Evolutionary conservation across 2,797 vertebrate genomes (phyloP).

Genomic region (Sphenodon punctatus): DNA sequence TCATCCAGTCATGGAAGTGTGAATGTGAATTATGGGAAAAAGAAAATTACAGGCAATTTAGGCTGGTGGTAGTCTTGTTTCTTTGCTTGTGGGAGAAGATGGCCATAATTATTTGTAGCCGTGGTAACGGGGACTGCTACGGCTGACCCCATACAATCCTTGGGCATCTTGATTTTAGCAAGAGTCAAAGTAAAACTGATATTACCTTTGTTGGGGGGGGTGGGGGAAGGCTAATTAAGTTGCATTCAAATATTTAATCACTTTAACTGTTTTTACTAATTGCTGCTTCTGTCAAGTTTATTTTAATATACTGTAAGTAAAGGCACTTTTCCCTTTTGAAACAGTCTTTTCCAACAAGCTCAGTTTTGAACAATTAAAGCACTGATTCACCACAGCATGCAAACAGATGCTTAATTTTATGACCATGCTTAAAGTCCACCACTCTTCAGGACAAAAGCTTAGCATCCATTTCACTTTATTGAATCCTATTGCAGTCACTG

Average conservation of each 20-base stretch:
- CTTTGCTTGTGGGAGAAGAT: conserved; percentile 59
- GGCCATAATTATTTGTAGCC: conserved; percentile 62
- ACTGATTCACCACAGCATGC: neutral
- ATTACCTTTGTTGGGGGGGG: conserved; percentile 19
- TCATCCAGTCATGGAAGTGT: conserved; percentile 40
- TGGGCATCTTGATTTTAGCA: conserved; percentile 17
- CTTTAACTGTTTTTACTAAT: conserved; percentile 25
- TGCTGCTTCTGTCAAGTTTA: neutral
- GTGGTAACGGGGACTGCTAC: conserved; percentile 57
- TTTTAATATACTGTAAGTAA: conserved; percentile 14
- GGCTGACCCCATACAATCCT: conserved; percentile 27
- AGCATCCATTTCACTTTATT: no score
- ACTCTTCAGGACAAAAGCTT: no score
- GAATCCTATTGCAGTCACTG: no score
- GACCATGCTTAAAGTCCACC: no score
- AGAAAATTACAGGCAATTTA: conserved; percentile 72
- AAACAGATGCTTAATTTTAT: neutral
- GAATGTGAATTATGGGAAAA: conserved; percentile 66
- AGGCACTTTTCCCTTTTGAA: neutral
- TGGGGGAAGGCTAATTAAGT: conserved; percentile 26
- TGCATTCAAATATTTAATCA: conserved; percentile 13
- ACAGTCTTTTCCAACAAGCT: neutral
- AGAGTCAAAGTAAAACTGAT: neutral
- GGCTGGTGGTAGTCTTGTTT: conserved; percentile 66
- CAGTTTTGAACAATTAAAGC: neutral